Evolutionary conservation across 1,140 invertebrate genomes (phyloP).

Genomic region (Hydropsyche tenuis): DNA sequence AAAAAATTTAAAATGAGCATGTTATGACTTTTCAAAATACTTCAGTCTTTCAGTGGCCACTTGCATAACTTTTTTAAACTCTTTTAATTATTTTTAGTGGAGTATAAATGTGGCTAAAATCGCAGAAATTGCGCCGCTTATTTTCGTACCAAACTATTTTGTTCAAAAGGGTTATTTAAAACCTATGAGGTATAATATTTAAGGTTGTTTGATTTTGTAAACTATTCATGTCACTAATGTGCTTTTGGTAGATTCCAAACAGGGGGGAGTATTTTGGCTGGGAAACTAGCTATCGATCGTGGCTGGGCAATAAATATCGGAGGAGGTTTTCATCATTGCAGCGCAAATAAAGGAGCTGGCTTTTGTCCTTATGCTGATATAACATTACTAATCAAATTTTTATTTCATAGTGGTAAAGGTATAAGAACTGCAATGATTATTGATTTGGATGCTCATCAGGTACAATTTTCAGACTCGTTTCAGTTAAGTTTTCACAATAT

Average conservation of each 20-base stretch:
- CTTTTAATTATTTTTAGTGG: conserved; percentile 65
- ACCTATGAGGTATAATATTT: conserved; percentile 78
- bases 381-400: conserved; percentile 74
- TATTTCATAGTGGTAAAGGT: conserved; percentile 66
- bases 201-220: no score
- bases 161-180: conserved; percentile 78
- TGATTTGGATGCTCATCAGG: conserved; percentile 85
- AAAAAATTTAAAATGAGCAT: no score
- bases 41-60: no score
- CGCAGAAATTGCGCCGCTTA: conserved; percentile 76
- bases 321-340: conserved; percentile 87
- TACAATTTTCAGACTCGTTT: conserved; percentile 40
- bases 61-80: no score
- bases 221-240: no score
- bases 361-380: conserved; percentile 92
- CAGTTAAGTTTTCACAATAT: not conserved
- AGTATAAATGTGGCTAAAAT: conserved; percentile 79
- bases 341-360: conserved; percentile 74
- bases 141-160: conserved; percentile 78
- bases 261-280: conserved; percentile 81
- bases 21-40: no score
- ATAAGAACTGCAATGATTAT: conserved; percentile 82
- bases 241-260: conserved; percentile 75
- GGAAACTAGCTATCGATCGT: conserved; percentile 77
- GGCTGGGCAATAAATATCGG: conserved; percentile 92